phyloP scores from a whole-genome alignment of 2,888 invertebrate species.

The Rotaria magnacalcarata region DNA sequence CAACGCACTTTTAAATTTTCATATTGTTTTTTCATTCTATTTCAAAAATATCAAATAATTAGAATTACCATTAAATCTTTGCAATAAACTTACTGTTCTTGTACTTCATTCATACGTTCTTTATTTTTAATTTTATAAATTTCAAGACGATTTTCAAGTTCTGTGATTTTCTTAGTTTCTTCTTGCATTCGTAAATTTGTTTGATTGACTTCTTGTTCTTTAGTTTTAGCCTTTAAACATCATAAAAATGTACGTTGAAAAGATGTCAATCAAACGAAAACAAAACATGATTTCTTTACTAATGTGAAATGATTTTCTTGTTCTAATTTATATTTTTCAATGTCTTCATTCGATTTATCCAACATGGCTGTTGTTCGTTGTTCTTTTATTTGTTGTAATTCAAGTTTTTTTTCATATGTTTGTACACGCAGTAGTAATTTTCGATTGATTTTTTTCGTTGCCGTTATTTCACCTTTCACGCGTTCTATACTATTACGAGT shows the following conservation, averaged over 20 bases:
- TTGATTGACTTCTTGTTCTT: conserved; percentile 51
- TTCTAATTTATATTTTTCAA: conserved; percentile 54
- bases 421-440: conserved; percentile 52
- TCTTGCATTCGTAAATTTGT: conserved; percentile 52
- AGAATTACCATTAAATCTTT: neutral
- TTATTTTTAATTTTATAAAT: conserved; percentile 53
- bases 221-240: conserved; percentile 4
- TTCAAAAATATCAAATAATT: conserved; percentile 16
- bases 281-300: conserved; percentile 49
- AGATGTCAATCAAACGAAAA: neutral
- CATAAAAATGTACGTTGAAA: neutral
- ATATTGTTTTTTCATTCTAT: conserved; percentile 55
- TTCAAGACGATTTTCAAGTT: conserved; percentile 55
- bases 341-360: conserved; percentile 48
- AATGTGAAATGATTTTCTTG: conserved; percentile 54
- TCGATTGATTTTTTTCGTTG: conserved; percentile 47
- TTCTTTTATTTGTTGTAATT: conserved; percentile 54
- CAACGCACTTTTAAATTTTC: conserved; percentile 54
- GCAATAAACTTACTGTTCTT: conserved; percentile 50
- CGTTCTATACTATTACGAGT: neutral
- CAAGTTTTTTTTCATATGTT: conserved; percentile 53
- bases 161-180: conserved; percentile 51
- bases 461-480: neutral
- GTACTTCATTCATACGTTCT: conserved; percentile 52
- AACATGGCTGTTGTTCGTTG: conserved; percentile 48